These are phyloP conservation scores for Ectropis crepuscularia DNA, from an alignment of 2,888 invertebrate genomes.

Conservation along the genomic window DNA sequence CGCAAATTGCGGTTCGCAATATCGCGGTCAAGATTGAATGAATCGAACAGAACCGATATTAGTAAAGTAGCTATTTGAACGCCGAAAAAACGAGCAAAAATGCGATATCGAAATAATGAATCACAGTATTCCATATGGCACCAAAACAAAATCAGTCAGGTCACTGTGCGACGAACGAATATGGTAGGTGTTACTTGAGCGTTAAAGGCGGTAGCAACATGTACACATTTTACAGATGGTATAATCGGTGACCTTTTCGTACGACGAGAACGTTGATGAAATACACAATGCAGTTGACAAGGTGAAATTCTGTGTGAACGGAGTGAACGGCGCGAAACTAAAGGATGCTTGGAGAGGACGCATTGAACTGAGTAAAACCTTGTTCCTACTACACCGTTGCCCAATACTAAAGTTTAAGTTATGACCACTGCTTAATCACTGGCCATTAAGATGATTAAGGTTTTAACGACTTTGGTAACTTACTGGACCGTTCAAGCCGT, in stretches of 20 bases:
- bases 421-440: conserved; percentile 44
- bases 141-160: conserved; percentile 23
- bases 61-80: conserved; percentile 14
- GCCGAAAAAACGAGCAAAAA: conserved; percentile 31
- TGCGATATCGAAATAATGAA: conserved; percentile 37
- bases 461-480: conserved; percentile 19
- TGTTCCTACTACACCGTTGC: conserved; percentile 60
- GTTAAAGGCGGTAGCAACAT: conserved; percentile 39
- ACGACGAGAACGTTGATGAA: conserved; percentile 60
- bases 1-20: conserved; percentile 24
- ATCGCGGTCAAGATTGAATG: conserved; percentile 31
- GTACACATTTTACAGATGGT: conserved; percentile 42
- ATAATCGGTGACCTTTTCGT: conserved; percentile 56
- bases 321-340: conserved; percentile 70
- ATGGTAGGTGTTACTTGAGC: conserved; percentile 34
- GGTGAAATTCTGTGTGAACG: conserved; percentile 69
- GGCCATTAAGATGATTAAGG: conserved; percentile 29
- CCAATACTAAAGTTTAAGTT: conserved; percentile 47
- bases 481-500: conserved; percentile 13
- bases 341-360: conserved; percentile 67
- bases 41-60: conserved; percentile 17
- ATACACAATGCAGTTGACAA: conserved; percentile 69
- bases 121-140: conserved; percentile 34
- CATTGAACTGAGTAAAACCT: conserved; percentile 62
- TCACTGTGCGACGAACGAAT: conserved; percentile 25